Evolutionary conservation across 2,888 invertebrate genomes (phyloP), one percentile per base, ranked within the genome.

Genomic region (Dorcus hopei): DNA sequence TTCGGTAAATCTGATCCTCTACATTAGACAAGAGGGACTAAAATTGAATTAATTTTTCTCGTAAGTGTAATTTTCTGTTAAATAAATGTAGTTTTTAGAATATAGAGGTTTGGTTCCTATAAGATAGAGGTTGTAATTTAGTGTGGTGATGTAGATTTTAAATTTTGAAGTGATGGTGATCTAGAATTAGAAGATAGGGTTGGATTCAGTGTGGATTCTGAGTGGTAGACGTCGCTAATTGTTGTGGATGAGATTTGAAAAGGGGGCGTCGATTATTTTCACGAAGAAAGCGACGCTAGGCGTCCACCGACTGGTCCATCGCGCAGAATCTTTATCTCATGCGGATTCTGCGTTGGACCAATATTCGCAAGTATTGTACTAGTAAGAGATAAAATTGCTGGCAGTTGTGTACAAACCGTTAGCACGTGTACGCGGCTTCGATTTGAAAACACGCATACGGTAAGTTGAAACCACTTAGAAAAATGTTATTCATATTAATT

Each of bases 341-440:
- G 64, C 66, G 65, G 68, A 69, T 70, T 68, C 70, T 70, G 70
- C 70, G 68, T 70, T 70, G 70, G 68, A 68, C 68, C 70, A 65
- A 67, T 68, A 65, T 66, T 61, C 62, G 61, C 62, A 65, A 62
- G 53, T 56, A 52, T 54, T 11, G 38, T 45, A 45, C 14, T 11
- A 45, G 45, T 45, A 45, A 45, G 23, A 11, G 45, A 45, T 45
- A 45, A 45, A 45, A 45, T 45, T 45, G 45, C 19, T 45, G 9
- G 9, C 45, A 45, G 45, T 45, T 45, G 45, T 45, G 45, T 45
- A 9, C 16, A 45, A 45, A 19, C 45, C 19, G 16, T 45, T 19
- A 45, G 23, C 16, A 23, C 45, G 45, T 23, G 45, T 45, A 45
- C 23, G 23, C 19, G 19, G 45, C 45, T 16, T 14, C 45, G 45